phyloP scores from a whole-genome alignment of 2,797 vertebrate species.

The Loriculus beryllinus region DNA sequence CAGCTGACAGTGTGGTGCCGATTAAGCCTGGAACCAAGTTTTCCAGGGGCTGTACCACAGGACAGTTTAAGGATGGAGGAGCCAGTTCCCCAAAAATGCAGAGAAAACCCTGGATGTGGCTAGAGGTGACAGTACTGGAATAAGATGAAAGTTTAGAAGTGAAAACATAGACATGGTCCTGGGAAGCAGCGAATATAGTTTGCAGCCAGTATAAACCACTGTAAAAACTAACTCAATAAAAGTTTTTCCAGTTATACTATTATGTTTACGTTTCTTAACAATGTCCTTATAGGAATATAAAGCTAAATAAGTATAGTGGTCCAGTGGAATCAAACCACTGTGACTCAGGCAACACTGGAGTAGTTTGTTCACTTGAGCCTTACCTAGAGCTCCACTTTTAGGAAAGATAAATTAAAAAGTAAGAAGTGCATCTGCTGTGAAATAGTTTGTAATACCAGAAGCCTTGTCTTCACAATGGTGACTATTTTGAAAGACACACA shows the following conservation, averaged over 20 bases:
- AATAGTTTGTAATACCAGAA: slow-evolving; percentile 9
- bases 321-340: neutral
- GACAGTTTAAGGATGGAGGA: neutral
- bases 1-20: neutral
- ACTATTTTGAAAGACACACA: neutral
- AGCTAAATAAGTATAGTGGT: neutral
- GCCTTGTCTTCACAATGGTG: neutral
- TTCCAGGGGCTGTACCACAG: neutral
- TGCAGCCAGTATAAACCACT: neutral
- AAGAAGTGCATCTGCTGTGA: neutral
- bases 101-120: neutral
- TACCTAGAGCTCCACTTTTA: neutral
- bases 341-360: neutral
- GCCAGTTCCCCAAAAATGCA: neutral
- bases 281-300: neutral
- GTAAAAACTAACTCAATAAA: neutral
- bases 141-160: neutral
- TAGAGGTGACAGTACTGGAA: neutral
- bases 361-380: neutral
- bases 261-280: neutral
- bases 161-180: neutral
- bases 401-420: neutral
- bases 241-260: neutral
- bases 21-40: neutral
- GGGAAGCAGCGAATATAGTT: neutral